A percentile compares a stretch with the other conserved stretches of the same genome.
Evolutionary conservation across 2,797 vertebrate species (phyloP).

Genomic region (Melanogrammus aeglefinus): DNA sequence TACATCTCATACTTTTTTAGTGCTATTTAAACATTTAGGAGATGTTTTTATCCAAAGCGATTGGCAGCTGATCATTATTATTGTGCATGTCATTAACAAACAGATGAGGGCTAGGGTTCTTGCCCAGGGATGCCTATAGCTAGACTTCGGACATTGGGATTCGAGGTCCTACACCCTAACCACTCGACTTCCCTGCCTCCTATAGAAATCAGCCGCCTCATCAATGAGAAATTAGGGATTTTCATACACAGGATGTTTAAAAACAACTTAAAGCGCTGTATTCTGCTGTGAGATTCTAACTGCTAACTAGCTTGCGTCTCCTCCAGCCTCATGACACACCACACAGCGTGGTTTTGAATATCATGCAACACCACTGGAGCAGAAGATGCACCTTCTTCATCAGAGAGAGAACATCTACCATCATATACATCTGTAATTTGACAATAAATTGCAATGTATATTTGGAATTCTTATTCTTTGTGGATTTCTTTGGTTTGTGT

Average conservation of each 20-base stretch:
- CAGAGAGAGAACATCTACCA: not conserved
- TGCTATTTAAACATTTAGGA: not conserved
- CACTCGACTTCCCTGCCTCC: not conserved
- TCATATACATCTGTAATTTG: too few relatives aligned
- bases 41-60: not conserved
- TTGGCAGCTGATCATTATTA: not conserved
- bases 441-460: too few relatives aligned
- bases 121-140: not conserved
- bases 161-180: too few relatives aligned
- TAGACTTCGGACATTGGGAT: not conserved
- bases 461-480: too few relatives aligned
- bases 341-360: not conserved
- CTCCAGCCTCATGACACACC: not conserved
- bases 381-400: not conserved
- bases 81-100: not conserved
- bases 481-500: not conserved
- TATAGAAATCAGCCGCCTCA: not conserved
- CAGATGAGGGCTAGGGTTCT: not conserved
- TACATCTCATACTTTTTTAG: not conserved
- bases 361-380: not conserved
- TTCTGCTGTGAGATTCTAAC: not conserved
- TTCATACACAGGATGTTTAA: not conserved
- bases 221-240: not conserved
- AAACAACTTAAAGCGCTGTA: not conserved
- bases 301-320: not conserved